Base-by-base conservation (phyloP, 2,797 vertebrate genomes). In the Anniella stebbinsi region DNA sequence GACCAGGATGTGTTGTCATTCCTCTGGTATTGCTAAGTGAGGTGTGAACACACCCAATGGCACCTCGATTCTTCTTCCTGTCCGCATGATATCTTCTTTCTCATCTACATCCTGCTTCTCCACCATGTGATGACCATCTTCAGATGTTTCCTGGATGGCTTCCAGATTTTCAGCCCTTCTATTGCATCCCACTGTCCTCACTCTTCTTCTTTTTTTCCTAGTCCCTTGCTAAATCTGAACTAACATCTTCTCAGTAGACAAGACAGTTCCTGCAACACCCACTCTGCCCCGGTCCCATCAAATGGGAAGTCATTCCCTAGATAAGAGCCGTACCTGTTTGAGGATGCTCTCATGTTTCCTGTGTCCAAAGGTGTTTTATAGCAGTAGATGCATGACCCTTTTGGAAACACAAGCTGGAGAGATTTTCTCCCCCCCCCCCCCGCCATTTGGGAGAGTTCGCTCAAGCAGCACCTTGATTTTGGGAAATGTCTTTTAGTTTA, bases 401-500 rank as follows among this genome's bases (percentile, higher is more conserved):
- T 72, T 51, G n/a, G 51, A 77, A 77, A 78, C 0, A 15, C 25
- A 86, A 15, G 51, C 76, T 28, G 0, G 0, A 17, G 11, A 12
- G 8, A 25, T 41, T 23, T 51, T 36, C 33, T 54, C 30, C n/a
- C 69, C 25, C 72, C 4, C 41, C 13, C 0, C 0, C 45, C 72
- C 41, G 72, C 13, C 70, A 4, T 87, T 89, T 92, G 36, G 87
- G 80, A 66, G 69, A 18, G 30, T n/a, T 80, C 0, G 30, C 36
- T 80, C 0, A 72, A 84, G 57, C 11, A 4, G 45, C 57, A 45
- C 91, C 7, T 0, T 11, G 66, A 80, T 2, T n/a, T 17, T 3
- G 12, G 60, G 54, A 75, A 81, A 89, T 1, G 91, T 80, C 75
- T 76, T 88, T 38, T 60, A 15, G 78, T 48, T 75, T 28, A 57